Base-by-base conservation (phyloP, 2,888 invertebrate species). In the Congeria kusceri region DNA sequence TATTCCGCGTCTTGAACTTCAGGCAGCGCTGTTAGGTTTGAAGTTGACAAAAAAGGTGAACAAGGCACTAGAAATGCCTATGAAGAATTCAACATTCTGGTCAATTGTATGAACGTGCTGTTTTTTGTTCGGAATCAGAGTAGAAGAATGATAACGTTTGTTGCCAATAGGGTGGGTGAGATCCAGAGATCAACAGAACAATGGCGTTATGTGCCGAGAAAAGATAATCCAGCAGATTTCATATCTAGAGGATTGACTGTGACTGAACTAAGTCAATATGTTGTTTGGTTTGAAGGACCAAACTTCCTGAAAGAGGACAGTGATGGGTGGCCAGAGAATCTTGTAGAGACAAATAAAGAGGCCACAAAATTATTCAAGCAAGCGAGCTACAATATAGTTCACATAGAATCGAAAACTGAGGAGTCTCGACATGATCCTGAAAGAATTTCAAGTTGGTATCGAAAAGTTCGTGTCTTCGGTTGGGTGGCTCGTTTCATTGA, bases 241-340 rank as follows among this genome's bases (percentile, higher is more conserved):
- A n/a, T n/a, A n/a, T n/a, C n/a, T n/a, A n/a, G n/a, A n/a, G n/a
- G n/a, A n/a, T n/a, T n/a, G n/a, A n/a, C n/a, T n/a, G n/a, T n/a
- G n/a, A n/a, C n/a, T n/a, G n/a, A n/a, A n/a, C n/a, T n/a, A n/a
- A n/a, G n/a, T n/a, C n/a, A n/a, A n/a, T n/a, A n/a, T n/a, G n/a
- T n/a, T n/a, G n/a, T n/a, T n/a, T n/a, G 74, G 79, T 76, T 76
- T n/a, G 11, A 66, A 56, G 76, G 76, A 59, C 83, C 79, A 18
- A 32, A 68, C 18, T 79, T 74, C 56, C 47, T 79, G n/a, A 13
- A 11, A 44, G n/a, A n/a, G n/a, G n/a, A n/a, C n/a, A n/a, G n/a
- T n/a, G n/a, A n/a, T n/a, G n/a, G n/a, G n/a, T n/a, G 13, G 76
- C n/a, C n/a, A 29, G 3, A 49, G 69, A 5, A 32, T 13, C 0